Conservation (phyloP, 2,797 vertebrate species). For the Menidia menidia region DNA sequence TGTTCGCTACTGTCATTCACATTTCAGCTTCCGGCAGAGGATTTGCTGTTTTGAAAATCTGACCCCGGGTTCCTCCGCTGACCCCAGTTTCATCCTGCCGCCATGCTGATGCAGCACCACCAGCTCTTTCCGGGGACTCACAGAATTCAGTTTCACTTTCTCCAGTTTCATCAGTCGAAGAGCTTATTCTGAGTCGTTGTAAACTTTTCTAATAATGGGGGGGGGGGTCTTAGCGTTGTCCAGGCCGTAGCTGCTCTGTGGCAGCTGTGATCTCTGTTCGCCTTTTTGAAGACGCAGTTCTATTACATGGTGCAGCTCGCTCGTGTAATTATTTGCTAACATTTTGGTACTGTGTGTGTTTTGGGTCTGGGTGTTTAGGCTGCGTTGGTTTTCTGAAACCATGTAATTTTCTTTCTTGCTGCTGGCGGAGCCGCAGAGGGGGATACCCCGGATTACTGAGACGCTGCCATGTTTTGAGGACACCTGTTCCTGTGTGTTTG, state of each 20-base stretch:
- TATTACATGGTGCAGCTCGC: slow-evolving; percentile 42
- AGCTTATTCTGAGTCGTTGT: neutral
- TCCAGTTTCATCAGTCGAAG: neutral
- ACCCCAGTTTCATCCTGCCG: too few relatives aligned
- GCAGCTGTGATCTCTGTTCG: slow-evolving; percentile 19
- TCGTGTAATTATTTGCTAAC: slow-evolving; percentile 59
- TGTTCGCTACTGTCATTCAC: neutral
- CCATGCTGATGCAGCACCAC: too few relatives aligned
- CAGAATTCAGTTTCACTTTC: slow-evolving; percentile 24
- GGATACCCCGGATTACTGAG: slow-evolving; percentile 53
- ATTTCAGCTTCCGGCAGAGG: slow-evolving; percentile 13
- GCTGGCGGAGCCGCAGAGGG: slow-evolving; percentile 50
- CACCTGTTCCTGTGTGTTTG: slow-evolving; percentile 76
- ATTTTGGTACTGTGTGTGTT: slow-evolving; percentile 53
- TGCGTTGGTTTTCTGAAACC: slow-evolving; percentile 71
- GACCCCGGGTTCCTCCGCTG: slow-evolving; percentile 9
- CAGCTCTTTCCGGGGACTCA: slow-evolving; percentile 3
- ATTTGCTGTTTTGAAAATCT: neutral
- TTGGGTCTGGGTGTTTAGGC: slow-evolving; percentile 69
- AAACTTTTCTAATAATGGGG: neutral
- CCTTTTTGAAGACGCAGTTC: slow-evolving; percentile 44
- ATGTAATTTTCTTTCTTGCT: slow-evolving; percentile 71
- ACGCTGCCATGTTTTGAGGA: slow-evolving; percentile 61
- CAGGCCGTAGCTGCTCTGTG: slow-evolving; percentile 7
- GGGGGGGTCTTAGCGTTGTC: neutral